phyloP scores from a whole-genome alignment of 2,113 vertebrate genomes.

The Himantopus leucocephalus region DNA sequence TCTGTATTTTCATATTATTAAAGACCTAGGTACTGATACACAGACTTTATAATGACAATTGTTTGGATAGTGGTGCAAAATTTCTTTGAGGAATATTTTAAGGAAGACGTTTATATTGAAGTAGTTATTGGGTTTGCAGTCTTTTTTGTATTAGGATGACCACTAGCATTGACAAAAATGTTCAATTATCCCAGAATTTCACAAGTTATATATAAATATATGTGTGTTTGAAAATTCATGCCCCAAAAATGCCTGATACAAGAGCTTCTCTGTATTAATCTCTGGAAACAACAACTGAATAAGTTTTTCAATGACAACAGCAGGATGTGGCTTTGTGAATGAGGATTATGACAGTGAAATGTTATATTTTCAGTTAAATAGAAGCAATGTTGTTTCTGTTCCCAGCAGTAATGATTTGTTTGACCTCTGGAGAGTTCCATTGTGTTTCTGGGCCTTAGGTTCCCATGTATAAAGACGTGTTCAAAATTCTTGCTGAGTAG shows the following conservation, averaged over 20 bases:
- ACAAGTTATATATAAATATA: neutral
- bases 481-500: neutral
- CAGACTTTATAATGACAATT: neutral
- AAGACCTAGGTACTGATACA: neutral
- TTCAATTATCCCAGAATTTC: neutral
- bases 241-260: neutral
- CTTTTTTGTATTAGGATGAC: neutral
- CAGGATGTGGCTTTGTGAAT: neutral
- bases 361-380: neutral
- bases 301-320: neutral
- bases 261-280: neutral
- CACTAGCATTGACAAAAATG: neutral
- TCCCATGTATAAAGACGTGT: fast-evolving
- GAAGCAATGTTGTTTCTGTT: neutral
- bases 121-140: neutral
- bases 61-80: neutral
- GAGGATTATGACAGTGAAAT: neutral
- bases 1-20: neutral
- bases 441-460: neutral
- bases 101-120: neutral
- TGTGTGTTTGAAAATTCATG: neutral
- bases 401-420: neutral
- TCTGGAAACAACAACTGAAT: neutral
- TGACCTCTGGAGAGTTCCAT: neutral
- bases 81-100: neutral